A percentile compares a stretch with the other conserved stretches of the same genome.
These are phyloP conservation scores for Crotalus helleri DNA, from an alignment of 2,113 vertebrate species.

Conservation along the genomic window DNA sequence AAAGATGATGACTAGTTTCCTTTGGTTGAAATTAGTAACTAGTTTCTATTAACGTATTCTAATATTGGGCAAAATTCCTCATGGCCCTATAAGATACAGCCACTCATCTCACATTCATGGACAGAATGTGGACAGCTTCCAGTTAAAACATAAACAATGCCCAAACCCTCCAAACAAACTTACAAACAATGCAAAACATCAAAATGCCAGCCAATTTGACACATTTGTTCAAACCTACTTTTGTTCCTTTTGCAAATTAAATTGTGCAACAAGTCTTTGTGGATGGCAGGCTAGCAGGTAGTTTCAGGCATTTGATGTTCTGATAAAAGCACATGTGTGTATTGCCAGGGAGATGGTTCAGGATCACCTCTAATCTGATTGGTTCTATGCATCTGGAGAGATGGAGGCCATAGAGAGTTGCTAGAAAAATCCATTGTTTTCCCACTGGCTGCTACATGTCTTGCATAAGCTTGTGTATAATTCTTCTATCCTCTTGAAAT, in stretches of 20 bases:
- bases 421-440: not conserved
- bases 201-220: not conserved
- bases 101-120: not conserved
- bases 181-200: not conserved
- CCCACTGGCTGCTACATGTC: not conserved
- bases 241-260: not conserved
- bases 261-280: not conserved
- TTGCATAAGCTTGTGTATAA: not conserved
- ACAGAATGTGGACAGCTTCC: not conserved
- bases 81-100: not conserved
- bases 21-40: not conserved
- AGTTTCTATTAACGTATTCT: not conserved
- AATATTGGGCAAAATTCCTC: not conserved
- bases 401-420: not conserved
- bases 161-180: not conserved
- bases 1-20: not conserved
- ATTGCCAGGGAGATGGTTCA: not conserved
- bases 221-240: not conserved
- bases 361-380: not conserved
- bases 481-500: fast-evolving
- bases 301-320: not conserved
- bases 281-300: not conserved
- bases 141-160: not conserved
- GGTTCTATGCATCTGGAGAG: not conserved
- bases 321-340: not conserved